Evolutionary conservation across 2,888 invertebrate genomes (phyloP), one percentile per base, ranked within the genome.

Genomic region (Mythimna ferrago): DNA sequence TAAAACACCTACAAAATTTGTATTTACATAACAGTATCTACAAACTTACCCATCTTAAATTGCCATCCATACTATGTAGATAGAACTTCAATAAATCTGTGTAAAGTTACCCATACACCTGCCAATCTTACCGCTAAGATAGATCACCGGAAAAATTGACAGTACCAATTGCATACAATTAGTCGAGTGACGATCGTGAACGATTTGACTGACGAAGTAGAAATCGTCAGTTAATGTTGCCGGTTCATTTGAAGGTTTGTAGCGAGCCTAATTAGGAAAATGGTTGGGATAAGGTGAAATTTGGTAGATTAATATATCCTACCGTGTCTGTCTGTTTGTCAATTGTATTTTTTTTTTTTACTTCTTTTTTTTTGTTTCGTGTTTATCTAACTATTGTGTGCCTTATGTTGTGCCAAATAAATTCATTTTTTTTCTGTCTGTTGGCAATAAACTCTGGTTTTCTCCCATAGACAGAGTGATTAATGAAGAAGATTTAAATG

Each of bases 121-220:
- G 80, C 67, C 80, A 81, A 81, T 83, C 79, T 60, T 4, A n/a
- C 75, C 19, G 16, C 26, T 71, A 51, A 79, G 80, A 83, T 60
- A 79, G 70, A 83, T 74, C 71, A 66, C 79, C 65, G 83, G 83
- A 66, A 81, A 69, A 78, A 68, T 60, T 60, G 80, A 63, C 80
- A 66, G 74, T 14, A 68, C 71, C 80, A 71, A 73, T 83, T 79
- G 80, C 74, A 83, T 81, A 74, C 80, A 81, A 81, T 81, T 81
- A 81, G 80, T 68, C 62, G 51, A 66, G 51, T 66, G 79, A 66
- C 69, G 35, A 73, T 73, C 61, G 71, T 64, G 78, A 67, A 69
- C 64, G 14, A 73, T 73, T 67, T 62, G 51, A 69, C 61, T 63
- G 65, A 68, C 66, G 58, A 73, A 68, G 68, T 68, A 56, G 67